Evolutionary conservation across 1,140 invertebrate species (phyloP).

Genomic region (Atopsyche davidsoni): DNA sequence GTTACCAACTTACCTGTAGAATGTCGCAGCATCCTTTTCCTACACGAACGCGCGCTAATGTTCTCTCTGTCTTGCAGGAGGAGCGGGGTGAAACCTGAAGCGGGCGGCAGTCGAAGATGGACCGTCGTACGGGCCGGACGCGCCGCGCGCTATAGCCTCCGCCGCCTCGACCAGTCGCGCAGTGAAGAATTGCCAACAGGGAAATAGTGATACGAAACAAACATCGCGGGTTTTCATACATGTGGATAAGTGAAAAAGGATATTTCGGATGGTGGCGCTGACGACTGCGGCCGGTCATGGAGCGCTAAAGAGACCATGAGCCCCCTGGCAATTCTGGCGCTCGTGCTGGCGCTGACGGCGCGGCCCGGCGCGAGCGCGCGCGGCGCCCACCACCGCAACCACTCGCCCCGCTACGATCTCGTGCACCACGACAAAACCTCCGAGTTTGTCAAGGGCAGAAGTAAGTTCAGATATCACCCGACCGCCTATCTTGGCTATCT

Average conservation of each 20-base stretch:
- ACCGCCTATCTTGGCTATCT: too few species aligned
- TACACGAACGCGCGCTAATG: too few species aligned
- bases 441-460: slow-evolving; percentile 47
- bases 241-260: too few species aligned
- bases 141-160: slow-evolving; percentile 11
- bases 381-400: slow-evolving; percentile 33
- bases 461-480: slow-evolving; percentile 36
- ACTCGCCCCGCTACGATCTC: slow-evolving; percentile 31
- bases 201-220: too few species aligned
- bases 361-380: slow-evolving; percentile 30
- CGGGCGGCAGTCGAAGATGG: too few species aligned
- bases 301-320: slow-evolving; percentile 40
- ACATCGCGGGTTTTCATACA: too few species aligned
- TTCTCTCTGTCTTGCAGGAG: too few species aligned
- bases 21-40: too few species aligned
- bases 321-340: slow-evolving; percentile 37
- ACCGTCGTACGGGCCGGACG: slow-evolving; percentile 6
- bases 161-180: slow-evolving; percentile 31
- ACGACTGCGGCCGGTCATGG: slow-evolving; percentile 38
- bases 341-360: slow-evolving; percentile 37
- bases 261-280: slow-evolving; percentile 32
- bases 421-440: slow-evolving; percentile 38
- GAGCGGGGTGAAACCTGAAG: too few species aligned
- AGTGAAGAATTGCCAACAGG: too few species aligned
- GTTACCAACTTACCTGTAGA: too few species aligned